These are phyloP conservation scores for Steromphala cineraria DNA, from an alignment of 2,888 invertebrate species.

Conservation along the genomic window DNA sequence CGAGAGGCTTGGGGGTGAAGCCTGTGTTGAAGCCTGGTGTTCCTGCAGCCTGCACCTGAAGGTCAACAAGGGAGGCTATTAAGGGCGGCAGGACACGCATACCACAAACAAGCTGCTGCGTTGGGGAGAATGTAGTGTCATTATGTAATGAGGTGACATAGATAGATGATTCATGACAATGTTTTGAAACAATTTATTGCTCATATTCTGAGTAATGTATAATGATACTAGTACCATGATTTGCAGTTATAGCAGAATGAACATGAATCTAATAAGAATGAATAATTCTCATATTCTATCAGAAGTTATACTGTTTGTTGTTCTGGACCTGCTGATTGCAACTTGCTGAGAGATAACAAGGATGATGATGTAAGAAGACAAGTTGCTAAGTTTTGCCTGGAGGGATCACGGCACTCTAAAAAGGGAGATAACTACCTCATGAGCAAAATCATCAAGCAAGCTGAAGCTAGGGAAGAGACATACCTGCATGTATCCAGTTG, in stretches of 20 bases:
- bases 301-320: no score
- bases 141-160: no score
- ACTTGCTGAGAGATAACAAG: not conserved
- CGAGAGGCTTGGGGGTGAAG: constrained; percentile 22
- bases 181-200: no score
- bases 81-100: not conserved
- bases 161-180: no score
- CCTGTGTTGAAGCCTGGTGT: constrained; percentile 19
- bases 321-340: not conserved
- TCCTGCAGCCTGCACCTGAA: constrained; percentile 15
- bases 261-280: no score
- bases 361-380: not conserved
- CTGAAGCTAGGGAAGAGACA: not conserved
- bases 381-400: not conserved
- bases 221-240: no score
- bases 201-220: no score
- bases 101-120: not conserved
- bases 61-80: not conserved
- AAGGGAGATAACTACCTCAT: no score
- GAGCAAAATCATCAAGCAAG: no score
- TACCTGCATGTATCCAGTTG: constrained; percentile 60
- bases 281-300: no score
- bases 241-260: no score
- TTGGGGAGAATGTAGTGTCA: not conserved
- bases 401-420: no score